Evolutionary conservation across 1,140 invertebrate genomes (phyloP).

Genomic region (Episyrphus balteatus): DNA sequence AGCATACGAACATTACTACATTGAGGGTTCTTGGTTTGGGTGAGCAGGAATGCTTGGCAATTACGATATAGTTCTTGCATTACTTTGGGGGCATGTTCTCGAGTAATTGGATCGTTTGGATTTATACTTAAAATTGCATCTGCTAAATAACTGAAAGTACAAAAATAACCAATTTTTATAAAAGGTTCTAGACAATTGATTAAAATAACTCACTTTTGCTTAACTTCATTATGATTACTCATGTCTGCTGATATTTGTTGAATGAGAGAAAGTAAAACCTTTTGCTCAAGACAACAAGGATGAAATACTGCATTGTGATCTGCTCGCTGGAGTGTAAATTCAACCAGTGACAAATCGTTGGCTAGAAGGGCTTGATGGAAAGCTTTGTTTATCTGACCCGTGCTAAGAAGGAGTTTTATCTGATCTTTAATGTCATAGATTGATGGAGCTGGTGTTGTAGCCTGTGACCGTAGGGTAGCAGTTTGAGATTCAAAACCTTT

Average conservation of each 20-base stretch:
- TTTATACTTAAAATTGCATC: slow-evolving; percentile 79
- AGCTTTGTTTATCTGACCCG: slow-evolving; percentile 70
- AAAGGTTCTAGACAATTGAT: not conserved
- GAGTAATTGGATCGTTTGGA: slow-evolving; percentile 59
- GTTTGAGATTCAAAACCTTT: slow-evolving; percentile 48
- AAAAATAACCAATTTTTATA: slow-evolving; percentile 10
- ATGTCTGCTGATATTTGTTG: slow-evolving; percentile 87
- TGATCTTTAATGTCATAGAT: slow-evolving; percentile 53
- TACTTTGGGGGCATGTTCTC: slow-evolving; percentile 73
- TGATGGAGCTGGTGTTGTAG: slow-evolving; percentile 51
- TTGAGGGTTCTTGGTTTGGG: slow-evolving; percentile 57
- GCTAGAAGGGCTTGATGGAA: slow-evolving; percentile 84
- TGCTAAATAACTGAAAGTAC: slow-evolving; percentile 63
- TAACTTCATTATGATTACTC: slow-evolving; percentile 70
- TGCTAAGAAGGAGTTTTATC: slow-evolving; percentile 58
- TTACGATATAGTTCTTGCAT: slow-evolving; percentile 63
- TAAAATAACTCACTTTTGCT: slow-evolving; percentile 56
- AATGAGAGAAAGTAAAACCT: slow-evolving; percentile 80
- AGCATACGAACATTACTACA: slow-evolving; percentile 63
- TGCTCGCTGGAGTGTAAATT: slow-evolving; percentile 72
- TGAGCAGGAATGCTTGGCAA: slow-evolving; percentile 54
- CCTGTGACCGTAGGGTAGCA: slow-evolving; percentile 50
- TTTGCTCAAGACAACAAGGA: slow-evolving; percentile 62
- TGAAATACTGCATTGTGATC: slow-evolving; percentile 67
- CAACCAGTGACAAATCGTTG: slow-evolving; percentile 71